Evolutionary conservation across 2,797 vertebrate genomes (phyloP).

Genomic region (Gorsachius magnificus): DNA sequence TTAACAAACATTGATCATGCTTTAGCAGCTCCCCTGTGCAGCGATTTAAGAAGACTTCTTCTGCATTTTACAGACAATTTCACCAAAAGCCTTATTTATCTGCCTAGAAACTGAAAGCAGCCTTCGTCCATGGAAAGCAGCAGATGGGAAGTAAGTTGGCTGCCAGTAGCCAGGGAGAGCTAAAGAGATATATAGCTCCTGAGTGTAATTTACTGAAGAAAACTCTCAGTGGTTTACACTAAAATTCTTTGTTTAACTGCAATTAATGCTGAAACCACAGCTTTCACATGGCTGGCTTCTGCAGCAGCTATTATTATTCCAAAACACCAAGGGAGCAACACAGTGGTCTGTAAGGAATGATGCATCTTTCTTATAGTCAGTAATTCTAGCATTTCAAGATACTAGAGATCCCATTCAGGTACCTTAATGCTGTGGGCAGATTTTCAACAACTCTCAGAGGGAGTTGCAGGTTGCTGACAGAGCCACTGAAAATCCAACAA

Average conservation of each 20-base stretch:
- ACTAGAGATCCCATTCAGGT: neutral
- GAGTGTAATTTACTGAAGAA: slow-evolving; percentile 10
- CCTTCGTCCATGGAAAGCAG: neutral
- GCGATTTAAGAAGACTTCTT: neutral
- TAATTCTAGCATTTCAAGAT: slow-evolving; percentile 26
- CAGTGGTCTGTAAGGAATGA: slow-evolving; percentile 6
- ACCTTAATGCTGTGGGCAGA: slow-evolving; percentile 1
- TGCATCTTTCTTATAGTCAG: neutral
- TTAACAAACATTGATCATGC: neutral
- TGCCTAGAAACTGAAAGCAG: neutral
- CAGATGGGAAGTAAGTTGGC: slow-evolving; percentile 34
- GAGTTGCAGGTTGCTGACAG: neutral
- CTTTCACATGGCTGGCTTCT: neutral
- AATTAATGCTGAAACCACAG: slow-evolving; percentile 28
- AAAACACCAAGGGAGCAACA: slow-evolving; percentile 1
- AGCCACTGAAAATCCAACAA: neutral
- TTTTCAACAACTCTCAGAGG: neutral
- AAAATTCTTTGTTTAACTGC: slow-evolving; percentile 47
- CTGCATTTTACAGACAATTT: neutral
- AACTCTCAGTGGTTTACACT: neutral
- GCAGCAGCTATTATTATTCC: slow-evolving; percentile 16
- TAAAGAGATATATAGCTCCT: slow-evolving; percentile 9
- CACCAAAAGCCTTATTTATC: neutral
- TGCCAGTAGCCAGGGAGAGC: neutral
- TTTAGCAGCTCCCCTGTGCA: neutral